phyloP scores from a whole-genome alignment of 2,888 invertebrate species.

The Dynastes tityus region DNA sequence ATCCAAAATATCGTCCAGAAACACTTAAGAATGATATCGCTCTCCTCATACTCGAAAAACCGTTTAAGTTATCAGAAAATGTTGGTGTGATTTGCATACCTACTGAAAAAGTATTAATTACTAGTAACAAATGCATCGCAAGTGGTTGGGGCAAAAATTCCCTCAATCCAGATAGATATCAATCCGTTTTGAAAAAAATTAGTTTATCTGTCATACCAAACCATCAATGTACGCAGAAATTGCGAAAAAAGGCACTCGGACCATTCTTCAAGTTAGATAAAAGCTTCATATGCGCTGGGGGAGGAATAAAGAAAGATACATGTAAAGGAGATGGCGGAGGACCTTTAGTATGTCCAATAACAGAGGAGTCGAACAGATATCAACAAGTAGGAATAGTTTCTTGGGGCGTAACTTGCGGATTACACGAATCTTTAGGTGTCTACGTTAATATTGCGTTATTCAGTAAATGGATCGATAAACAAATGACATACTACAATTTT shows the following conservation, averaged over 20 bases:
- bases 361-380: conserved; percentile 70
- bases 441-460: conserved; percentile 81
- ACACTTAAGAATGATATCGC: conserved; percentile 81
- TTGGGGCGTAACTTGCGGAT: conserved; percentile 88
- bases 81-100: conserved; percentile 85
- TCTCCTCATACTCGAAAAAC: conserved; percentile 75
- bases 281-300: conserved; percentile 83
- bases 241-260: conserved; percentile 79
- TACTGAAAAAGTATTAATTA: conserved; percentile 69
- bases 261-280: conserved; percentile 77
- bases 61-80: conserved; percentile 77
- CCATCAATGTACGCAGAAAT: conserved; percentile 74
- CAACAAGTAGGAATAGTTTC: conserved; percentile 82
- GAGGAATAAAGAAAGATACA: conserved; percentile 82
- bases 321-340: conserved; percentile 89
- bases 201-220: conserved; percentile 79
- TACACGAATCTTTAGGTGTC: conserved; percentile 79
- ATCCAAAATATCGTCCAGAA: conserved; percentile 74
- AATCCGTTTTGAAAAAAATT: conserved; percentile 79
- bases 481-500: conserved; percentile 53
- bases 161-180: conserved; percentile 74
- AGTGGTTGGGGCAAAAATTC: conserved; percentile 87
- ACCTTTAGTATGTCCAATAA: conserved; percentile 81
- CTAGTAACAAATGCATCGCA: conserved; percentile 77
- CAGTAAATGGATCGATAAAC: conserved; percentile 77